Conservation (phyloP, 2,888 invertebrate genomes). For the Creontiades dilutus region DNA sequence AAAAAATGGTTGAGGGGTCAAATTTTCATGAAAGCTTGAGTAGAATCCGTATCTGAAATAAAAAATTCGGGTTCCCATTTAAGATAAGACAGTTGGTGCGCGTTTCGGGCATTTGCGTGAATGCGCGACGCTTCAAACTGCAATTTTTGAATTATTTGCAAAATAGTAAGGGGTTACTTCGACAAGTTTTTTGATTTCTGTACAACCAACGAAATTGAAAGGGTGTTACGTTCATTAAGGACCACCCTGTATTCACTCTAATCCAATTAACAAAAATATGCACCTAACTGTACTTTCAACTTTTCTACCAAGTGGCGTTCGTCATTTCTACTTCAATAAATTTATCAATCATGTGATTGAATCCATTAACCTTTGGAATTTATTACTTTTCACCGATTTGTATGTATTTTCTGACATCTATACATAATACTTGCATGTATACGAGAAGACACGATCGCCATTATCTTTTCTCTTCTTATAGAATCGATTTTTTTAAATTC, state of each 20-base stretch:
- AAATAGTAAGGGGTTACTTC: too few species aligned
- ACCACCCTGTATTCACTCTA: constrained; percentile 57
- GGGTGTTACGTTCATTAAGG: too few species aligned
- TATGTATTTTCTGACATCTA: neutral
- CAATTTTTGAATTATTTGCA: too few species aligned
- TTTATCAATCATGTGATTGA: neutral
- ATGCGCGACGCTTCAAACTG: too few species aligned
- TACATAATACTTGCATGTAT: neutral
- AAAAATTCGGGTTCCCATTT: too few species aligned
- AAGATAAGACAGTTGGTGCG: too few species aligned
- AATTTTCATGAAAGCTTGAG: too few species aligned
- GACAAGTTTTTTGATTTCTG: too few species aligned
- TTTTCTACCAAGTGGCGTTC: neutral
- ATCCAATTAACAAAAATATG: constrained; percentile 44
- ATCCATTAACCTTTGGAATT: neutral
- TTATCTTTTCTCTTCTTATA: neutral
- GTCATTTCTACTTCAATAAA: neutral
- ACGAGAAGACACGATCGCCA: neutral
- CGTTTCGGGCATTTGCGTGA: too few species aligned
- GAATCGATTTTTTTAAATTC: neutral
- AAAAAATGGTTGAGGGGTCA: too few species aligned
- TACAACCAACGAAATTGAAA: too few species aligned
- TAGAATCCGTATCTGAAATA: too few species aligned
- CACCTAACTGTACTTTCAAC: constrained; percentile 49
- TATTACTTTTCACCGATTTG: neutral